Evolutionary conservation across 2,113 vertebrate species (phyloP).

Genomic region (Syrmaticus mikado): DNA sequence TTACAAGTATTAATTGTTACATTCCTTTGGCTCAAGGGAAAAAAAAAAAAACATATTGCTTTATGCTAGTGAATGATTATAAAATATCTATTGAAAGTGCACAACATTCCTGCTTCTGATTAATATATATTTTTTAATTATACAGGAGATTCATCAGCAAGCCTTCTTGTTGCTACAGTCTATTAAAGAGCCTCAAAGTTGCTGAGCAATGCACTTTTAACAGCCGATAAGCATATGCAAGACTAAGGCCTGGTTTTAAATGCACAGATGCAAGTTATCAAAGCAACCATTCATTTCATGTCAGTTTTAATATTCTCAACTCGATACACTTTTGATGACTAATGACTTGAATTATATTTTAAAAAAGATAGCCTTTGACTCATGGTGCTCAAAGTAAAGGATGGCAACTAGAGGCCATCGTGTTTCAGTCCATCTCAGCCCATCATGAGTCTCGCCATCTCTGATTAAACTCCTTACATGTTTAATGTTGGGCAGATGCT

Average conservation of each 20-base stretch:
- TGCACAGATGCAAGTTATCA: neutral
- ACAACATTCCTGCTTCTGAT: neutral
- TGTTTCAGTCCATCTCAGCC: neutral
- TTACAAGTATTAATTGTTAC: neutral
- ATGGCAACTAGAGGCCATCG: neutral
- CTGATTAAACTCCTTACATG: neutral
- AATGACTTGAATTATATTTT: neutral
- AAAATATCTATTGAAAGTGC: neutral
- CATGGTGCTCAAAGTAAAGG: neutral
- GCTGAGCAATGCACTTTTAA: slow-evolving; percentile 9
- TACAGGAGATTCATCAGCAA: neutral
- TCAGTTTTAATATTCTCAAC: neutral
- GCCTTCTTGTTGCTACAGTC: neutral
- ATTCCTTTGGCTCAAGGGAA: neutral
- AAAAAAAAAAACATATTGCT: neutral
- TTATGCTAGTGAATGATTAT: neutral
- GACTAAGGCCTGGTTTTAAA: slow-evolving; percentile 5
- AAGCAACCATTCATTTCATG: slow-evolving; percentile 6
- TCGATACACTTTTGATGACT: neutral
- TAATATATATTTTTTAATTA: neutral
- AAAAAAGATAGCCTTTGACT: neutral
- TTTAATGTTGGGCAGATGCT: slow-evolving; percentile 3
- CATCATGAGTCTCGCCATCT: neutral
- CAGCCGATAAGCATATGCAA: slow-evolving; percentile 1
- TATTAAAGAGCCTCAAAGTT: neutral